Evolutionary conservation across 1,140 invertebrate species (phyloP).

Genomic region (Trachymyrmex cornetzi): DNA sequence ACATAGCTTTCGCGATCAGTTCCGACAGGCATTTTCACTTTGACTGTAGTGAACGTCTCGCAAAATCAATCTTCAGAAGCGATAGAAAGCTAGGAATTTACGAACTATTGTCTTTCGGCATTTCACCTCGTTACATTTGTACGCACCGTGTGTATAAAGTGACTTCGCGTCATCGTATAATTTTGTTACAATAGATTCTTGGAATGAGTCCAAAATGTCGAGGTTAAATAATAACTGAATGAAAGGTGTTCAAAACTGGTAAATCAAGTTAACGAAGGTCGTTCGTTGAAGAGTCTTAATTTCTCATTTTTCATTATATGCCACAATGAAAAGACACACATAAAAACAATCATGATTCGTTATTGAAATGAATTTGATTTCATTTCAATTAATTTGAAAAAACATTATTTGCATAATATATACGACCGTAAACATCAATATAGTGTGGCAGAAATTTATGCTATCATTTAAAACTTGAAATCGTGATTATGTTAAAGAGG

Average conservation of each 20-base stretch:
- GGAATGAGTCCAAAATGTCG: conserved; percentile 33
- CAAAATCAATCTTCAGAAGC: conserved; percentile 40
- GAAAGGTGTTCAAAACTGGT: conserved; percentile 51
- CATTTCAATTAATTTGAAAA: neutral
- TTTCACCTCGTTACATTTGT: neutral
- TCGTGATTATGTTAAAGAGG: too few relatives aligned
- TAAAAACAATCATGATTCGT: neutral
- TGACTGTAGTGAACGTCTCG: neutral
- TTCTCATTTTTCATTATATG: neutral
- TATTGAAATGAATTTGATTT: neutral
- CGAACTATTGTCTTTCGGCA: conserved; percentile 32
- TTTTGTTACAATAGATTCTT: conserved; percentile 12
- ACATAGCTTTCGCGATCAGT: conserved; percentile 6
- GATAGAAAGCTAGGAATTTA: conserved; percentile 61
- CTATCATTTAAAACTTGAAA: neutral
- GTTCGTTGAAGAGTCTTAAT: neutral
- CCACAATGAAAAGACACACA: neutral
- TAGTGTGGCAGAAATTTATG: neutral
- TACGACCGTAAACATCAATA: neutral
- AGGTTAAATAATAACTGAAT: conserved; percentile 3
- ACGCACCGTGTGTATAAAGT: neutral
- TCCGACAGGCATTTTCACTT: conserved; percentile 24
- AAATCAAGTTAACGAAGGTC: conserved; percentile 40
- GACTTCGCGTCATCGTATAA: neutral
- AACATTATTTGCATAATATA: neutral